Conservation (phyloP, 2,888 invertebrate species). For the Crocallis elinguaria region DNA sequence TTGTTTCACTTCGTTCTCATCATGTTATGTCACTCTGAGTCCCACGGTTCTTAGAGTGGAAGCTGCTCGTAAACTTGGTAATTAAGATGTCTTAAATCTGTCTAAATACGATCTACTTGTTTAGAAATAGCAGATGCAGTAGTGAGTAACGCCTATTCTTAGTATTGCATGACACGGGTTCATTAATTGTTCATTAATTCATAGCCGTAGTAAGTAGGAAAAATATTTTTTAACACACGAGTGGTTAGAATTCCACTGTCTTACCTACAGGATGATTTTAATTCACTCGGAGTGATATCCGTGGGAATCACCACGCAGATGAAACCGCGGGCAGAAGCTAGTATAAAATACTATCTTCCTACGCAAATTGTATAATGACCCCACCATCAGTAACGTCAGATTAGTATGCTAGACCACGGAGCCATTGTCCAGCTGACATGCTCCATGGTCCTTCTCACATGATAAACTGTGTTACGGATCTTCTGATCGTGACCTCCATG, state of each 20-base stretch:
- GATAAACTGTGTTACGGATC: slow-evolving; percentile 28
- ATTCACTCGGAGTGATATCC: too few species aligned
- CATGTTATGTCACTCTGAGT: slow-evolving; percentile 29
- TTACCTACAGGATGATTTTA: too few species aligned
- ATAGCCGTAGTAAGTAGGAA: too few species aligned
- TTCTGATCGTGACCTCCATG: slow-evolving; percentile 29
- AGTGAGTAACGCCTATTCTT: too few species aligned
- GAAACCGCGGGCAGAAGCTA: too few species aligned
- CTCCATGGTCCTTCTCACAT: slow-evolving; percentile 19
- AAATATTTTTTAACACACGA: too few species aligned
- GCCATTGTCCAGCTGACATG: slow-evolving; percentile 16
- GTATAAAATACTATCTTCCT: too few species aligned
- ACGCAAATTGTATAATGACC: not conserved
- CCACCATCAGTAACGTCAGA: not conserved
- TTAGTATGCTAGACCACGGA: slow-evolving; percentile 26
- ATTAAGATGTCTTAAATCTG: slow-evolving; percentile 17
- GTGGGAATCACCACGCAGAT: too few species aligned
- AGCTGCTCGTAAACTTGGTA: slow-evolving; percentile 9
- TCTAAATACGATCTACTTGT: slow-evolving; percentile 13
- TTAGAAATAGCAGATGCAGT: slow-evolving; percentile 2
- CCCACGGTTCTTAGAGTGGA: slow-evolving; percentile 22
- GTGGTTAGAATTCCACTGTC: too few species aligned
- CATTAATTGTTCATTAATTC: too few species aligned
- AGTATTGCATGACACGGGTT: too few species aligned
- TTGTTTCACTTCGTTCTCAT: slow-evolving; percentile 32